Evolutionary conservation across 2,113 vertebrate species (phyloP), one percentile per base, ranked within the genome.

Genomic region (Octodon degus): DNA sequence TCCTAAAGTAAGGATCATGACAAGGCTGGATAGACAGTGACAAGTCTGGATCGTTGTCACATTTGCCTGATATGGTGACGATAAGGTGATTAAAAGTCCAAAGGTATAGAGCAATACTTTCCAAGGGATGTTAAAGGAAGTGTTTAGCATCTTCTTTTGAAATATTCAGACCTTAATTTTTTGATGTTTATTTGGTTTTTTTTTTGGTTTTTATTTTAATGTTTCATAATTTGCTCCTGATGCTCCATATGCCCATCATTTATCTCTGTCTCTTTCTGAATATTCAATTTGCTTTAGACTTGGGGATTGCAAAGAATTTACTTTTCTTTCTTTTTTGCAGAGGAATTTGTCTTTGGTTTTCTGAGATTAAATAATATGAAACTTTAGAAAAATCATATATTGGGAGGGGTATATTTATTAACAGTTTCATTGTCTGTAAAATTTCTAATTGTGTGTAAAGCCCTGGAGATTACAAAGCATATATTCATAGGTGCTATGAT

Each of bases 1-100:
- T 58, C 19, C 5, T 74, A 7, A 13, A 72, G 7, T 1, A 17
- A 80, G 19, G 58, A 25, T 12, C 32, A 13, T 8, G 27, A 43
- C 32, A 24, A 4, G 3, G 13, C 12, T 70, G 9, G 22, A 27
- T 2, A 34, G 14, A 8, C 13, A 55, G 14, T 55, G 53, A 43
- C 32, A 17, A 4, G 9, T 9, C 12, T 70, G 13, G 22, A 27
- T 1, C 34, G 14, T 43, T 11, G 87, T 2, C 16, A 83, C 0
- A 2, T n/a, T 3, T 13, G 24, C 24, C 2, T 47, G 2, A 17
- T 47, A 47, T 0, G 0, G 30, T 32, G 25, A 34, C 40, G 47
- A 24, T 24, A 25, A 32, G 9, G 76, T 13, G 2, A 4, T 47
- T 16, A 79, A 43, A n/a, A 77, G 7, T 16, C 16, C 14, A 74